Base-by-base conservation (phyloP, 2,888 invertebrate species). In the Drosophila anomalata region DNA sequence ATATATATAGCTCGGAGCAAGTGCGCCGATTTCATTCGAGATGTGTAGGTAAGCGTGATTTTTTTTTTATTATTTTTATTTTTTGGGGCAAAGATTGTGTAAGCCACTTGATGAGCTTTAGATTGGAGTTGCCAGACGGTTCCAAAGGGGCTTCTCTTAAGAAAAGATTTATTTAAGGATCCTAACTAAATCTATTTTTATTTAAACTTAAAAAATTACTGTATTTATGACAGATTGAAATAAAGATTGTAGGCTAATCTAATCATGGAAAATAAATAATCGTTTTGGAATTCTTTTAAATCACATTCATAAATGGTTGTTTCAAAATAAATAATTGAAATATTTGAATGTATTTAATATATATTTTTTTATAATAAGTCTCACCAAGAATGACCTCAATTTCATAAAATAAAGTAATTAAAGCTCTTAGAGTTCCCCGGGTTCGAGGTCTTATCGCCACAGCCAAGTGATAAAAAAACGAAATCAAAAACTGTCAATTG, bases 81-180 rank as follows among this genome's bases (percentile, higher is more conserved):
- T 20, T 29, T 41, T 24, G n/a, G 51, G 44, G 12, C 11, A 20
- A 22, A 22, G 31, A 46, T 52, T 63, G 52, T 24, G 26, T 54
- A 66, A 66, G 67, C 41, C 65, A 44, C 33, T 63, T 14, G 50
- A 29, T 65, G 42, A 63, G 65, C 54, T 41, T 65, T 31, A 24
- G 4, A 8, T 24, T 24, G 29, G 33, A 11, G 66, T 66, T 66
- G 66, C 66, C 63, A 53, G 66, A 66, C 12, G 24, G 52, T 11
- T 24, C 2, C 4, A 20, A 42, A 17, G 11, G 48, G 48, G 17
- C 31, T 31, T 11, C 7, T 14, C 33, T n/a, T 6, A n/a, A 33
- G 12, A 1, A 3, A 1, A 2, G 36, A 5, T n/a, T 36, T 36
- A 1, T 11, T 12, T 12, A 14, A 36, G 36, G 36, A 36, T 33